Percentiles rank a stretch among this genome's conserved stretches.
phyloP scores from a whole-genome alignment of 2,888 invertebrate species.

The Celastrina argiolus region DNA sequence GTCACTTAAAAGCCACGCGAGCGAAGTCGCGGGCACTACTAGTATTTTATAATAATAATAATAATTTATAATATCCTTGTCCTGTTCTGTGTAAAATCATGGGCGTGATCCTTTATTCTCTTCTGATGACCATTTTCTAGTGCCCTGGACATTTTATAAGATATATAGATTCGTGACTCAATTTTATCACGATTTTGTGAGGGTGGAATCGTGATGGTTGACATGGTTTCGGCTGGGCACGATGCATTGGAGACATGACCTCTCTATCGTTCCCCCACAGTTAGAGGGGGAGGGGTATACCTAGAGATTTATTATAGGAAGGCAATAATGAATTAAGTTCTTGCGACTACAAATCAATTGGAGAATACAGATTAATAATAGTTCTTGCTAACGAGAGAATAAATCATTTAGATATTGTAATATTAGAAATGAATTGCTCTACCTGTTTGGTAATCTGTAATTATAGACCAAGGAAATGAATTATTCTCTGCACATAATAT shows the following conservation, averaged over 20 bases:
- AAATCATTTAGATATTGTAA: constrained; percentile 7
- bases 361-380: constrained; percentile 22
- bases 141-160: constrained; percentile 11
- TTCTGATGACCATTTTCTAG: too few relatives aligned
- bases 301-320: constrained; percentile 52
- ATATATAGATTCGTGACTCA: constrained; percentile 20
- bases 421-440: constrained; percentile 20
- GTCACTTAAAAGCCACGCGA: too few relatives aligned
- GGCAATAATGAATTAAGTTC: constrained; percentile 49
- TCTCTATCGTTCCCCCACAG: constrained; percentile 33
- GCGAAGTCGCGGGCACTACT: too few relatives aligned
- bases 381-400: constrained; percentile 19
- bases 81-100: too few relatives aligned
- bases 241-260: constrained; percentile 29
- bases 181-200: constrained; percentile 21
- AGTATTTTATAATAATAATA: too few relatives aligned
- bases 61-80: too few relatives aligned
- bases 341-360: constrained; percentile 25
- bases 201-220: constrained; percentile 23
- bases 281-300: constrained; percentile 37
- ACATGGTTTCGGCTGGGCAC: constrained; percentile 22
- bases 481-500: neutral
- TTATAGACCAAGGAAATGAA: neutral
- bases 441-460: constrained; percentile 5
- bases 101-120: too few relatives aligned